Percentiles rank a stretch among this genome's conserved stretches.
phyloP scores from a whole-genome alignment of 2,113 vertebrate genomes.

The Gadus macrocephalus region DNA sequence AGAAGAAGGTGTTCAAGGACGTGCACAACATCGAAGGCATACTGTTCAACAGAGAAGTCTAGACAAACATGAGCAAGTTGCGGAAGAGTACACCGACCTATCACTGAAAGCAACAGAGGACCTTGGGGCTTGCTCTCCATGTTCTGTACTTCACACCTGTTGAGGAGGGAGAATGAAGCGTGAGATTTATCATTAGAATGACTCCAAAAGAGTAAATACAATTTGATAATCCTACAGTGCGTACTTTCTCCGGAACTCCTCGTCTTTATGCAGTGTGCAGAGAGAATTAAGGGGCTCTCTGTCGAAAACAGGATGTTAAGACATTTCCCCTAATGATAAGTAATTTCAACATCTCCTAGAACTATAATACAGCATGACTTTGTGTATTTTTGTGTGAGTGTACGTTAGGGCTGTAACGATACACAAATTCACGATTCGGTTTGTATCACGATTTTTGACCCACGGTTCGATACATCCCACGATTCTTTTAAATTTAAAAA shows the following conservation, averaged over 20 bases:
- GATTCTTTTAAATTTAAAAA: too few species aligned
- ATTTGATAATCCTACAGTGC: not conserved
- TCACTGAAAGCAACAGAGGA: not conserved
- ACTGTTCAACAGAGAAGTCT: not conserved
- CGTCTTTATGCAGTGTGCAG: not conserved
- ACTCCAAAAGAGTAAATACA: not conserved
- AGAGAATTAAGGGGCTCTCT: not conserved
- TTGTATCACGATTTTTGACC: too few species aligned
- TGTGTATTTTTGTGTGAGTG: too few species aligned
- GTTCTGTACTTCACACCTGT: not conserved
- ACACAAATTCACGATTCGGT: too few species aligned
- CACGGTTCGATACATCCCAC: too few species aligned
- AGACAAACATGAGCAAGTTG: not conserved
- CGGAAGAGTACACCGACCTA: not conserved
- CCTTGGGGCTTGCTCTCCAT: not conserved
- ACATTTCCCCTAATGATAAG: conserved; percentile 14
- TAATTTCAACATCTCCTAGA: conserved; percentile 20
- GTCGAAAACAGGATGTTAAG: conserved; percentile 50
- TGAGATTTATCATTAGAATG: not conserved
- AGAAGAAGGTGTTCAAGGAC: not conserved
- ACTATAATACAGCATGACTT: conserved; percentile 21
- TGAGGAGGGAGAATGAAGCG: not conserved
- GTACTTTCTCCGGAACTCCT: not conserved
- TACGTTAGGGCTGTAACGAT: too few species aligned
- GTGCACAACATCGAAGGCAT: not conserved